These are phyloP conservation scores for Galago senegalensis DNA, from an alignment of 2,797 vertebrate species.

Conservation along the genomic window DNA sequence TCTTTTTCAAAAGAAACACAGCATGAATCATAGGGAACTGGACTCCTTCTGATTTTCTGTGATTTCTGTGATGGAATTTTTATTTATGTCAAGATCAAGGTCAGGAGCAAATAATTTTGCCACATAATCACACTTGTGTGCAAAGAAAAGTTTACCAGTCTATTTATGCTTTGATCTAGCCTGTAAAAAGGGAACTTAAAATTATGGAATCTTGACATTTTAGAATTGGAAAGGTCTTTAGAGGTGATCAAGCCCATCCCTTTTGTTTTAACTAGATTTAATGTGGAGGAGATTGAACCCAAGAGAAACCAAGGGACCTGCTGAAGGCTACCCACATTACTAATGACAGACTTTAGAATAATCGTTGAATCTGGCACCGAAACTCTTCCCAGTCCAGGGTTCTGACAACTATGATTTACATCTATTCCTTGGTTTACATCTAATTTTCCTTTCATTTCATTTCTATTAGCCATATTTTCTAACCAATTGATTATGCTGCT, in stretches of 20 bases:
- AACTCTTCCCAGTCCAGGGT: not conserved
- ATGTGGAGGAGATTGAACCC: conserved; percentile 55
- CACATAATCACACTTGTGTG: conserved; percentile 58
- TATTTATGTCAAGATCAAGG: conserved; percentile 81
- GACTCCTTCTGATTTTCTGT: conserved; percentile 72
- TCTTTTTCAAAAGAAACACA: conserved; percentile 77
- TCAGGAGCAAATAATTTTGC: conserved; percentile 75
- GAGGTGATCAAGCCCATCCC: conserved; percentile 51
- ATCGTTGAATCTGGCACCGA: not conserved
- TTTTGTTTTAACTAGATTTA: conserved; percentile 74
- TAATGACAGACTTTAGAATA: conserved; percentile 14
- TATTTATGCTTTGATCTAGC: conserved; percentile 66
- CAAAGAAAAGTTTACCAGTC: conserved; percentile 67
- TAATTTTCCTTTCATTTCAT: conserved; percentile 24
- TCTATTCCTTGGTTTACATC: not conserved
- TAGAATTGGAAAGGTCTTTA: conserved; percentile 55
- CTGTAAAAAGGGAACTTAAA: conserved; percentile 39
- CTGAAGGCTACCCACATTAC: not conserved
- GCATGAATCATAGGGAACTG: conserved; percentile 52
- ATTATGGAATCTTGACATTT: conserved; percentile 71
- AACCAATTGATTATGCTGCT: not conserved
- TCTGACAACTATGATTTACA: not conserved
- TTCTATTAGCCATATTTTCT: conserved; percentile 32
- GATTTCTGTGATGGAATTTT: conserved; percentile 74
- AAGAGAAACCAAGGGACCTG: conserved; percentile 62